Percentiles rank a stretch among this genome's conserved stretches.
These are phyloP conservation scores for Ips typographus DNA, from an alignment of 1,140 invertebrate species.

Conservation along the genomic window DNA sequence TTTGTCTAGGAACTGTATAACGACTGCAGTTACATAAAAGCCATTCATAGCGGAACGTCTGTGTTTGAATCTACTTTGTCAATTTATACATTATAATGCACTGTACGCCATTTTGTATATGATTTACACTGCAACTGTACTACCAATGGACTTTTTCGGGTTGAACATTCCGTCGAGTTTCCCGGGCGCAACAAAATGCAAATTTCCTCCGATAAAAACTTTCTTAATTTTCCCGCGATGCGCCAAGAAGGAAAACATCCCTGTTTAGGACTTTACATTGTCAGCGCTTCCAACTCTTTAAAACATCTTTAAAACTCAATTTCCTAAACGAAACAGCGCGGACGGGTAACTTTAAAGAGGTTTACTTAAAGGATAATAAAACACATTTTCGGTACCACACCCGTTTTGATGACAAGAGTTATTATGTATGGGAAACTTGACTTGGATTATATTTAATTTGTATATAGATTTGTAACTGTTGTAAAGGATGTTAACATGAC, in stretches of 20 bases:
- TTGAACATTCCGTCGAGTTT: not conserved
- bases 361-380: slow-evolving; percentile 10
- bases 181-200: slow-evolving; percentile 1
- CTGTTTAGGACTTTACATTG: slow-evolving; percentile 11
- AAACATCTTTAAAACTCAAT: slow-evolving; percentile 17
- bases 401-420: not conserved
- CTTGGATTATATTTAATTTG: not conserved
- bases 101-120: too few relatives aligned
- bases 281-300: slow-evolving; percentile 5
- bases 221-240: slow-evolving; percentile 23
- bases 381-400: not conserved
- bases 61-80: slow-evolving; percentile 3
- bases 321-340: slow-evolving; percentile 4
- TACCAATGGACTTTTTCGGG: too few relatives aligned
- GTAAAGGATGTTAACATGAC: too few relatives aligned
- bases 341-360: not conserved
- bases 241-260: slow-evolving; percentile 14
- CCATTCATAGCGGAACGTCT: not conserved
- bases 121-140: too few relatives aligned
- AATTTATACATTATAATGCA: not conserved
- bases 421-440: not conserved
- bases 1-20: not conserved
- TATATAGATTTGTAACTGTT: not conserved
- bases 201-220: slow-evolving; percentile 18
- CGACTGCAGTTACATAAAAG: not conserved